Base-by-base conservation (phyloP, 2,113 vertebrate genomes). In the Scomber scombrus region DNA sequence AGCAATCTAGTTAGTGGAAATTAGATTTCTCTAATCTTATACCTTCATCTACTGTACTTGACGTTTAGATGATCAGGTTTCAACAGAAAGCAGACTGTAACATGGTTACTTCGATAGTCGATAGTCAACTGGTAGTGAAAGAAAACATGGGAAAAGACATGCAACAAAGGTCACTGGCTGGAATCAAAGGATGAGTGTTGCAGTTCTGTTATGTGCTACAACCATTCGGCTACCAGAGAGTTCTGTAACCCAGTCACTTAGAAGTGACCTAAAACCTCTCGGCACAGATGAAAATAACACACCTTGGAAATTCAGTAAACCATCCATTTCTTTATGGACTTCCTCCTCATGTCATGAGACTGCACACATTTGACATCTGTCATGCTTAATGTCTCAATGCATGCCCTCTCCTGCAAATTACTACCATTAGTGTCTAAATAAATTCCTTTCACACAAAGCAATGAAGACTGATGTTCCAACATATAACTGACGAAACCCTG, bases 341-440 rank as follows among this genome's bases (percentile, higher is more conserved):
- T 21, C 50, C 10, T 63, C 61, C 69, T 80, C 75, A 12, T 76
- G 54, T 80, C 76, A 73, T 11, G 29, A 55, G 50, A 80, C 19
- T 9, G 40, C 63, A 80, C 49, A 56, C 47, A 63, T 76, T 78
- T 58, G 67, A 61, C 34, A 85, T 86, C 81, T 19, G 61, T 84
- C 70, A 78, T 78, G 67, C 49, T 78, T 68, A 64, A 76, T 29
- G 47, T 82, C 78, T 78, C 58, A 66, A 69, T 52, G 55, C 73
- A 78, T 87, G 73, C 70, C 21, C 65, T 78, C 40, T 34, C 71
- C 70, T 61, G 70, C 65, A 83, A 84, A 85, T 82, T 60, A 76
- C 71, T 71, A 55, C 75, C 84, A 89, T 89, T 86, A 84, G 71
- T 74, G 72, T 76, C 56, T 45, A 61, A 84, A 89, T 78, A 65